Percentiles rank a stretch among this genome's conserved stretches.
Conservation (phyloP, 1,140 invertebrate species). For the Eumeta japonica region DNA sequence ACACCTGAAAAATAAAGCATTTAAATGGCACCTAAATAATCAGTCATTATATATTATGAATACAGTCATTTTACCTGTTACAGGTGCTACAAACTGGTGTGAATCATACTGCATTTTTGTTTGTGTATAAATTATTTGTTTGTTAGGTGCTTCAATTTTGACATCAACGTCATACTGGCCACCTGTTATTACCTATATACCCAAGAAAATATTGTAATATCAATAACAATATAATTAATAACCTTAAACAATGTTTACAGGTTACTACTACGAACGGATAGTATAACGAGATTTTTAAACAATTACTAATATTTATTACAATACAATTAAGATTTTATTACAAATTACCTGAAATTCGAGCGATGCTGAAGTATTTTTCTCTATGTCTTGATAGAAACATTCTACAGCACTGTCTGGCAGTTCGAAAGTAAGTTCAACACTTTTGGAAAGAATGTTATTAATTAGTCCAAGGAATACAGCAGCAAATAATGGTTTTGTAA, state of each 20-base stretch:
- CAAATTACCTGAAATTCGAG: constrained; percentile 96
- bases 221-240: too few species aligned
- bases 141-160: constrained; percentile 82
- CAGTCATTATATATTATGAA: not conserved
- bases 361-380: constrained; percentile 83
- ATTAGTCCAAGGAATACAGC: constrained; percentile 32
- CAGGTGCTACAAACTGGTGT: constrained; percentile 77
- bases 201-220: too few species aligned
- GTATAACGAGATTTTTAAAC: too few species aligned
- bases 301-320: too few species aligned
- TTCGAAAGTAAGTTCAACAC: constrained; percentile 93
- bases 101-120: constrained; percentile 94
- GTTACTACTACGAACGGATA: too few species aligned
- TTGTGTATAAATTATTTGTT: constrained; percentile 88
- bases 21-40: constrained; percentile 3
- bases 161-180: constrained; percentile 99
- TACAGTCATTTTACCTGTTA: constrained; percentile 64
- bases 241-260: too few species aligned
- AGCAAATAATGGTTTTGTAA: constrained; percentile 26
- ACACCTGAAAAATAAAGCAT: constrained; percentile 58
- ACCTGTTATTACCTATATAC: constrained; percentile 97
- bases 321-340: too few species aligned
- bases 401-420: constrained; percentile 96
- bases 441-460: constrained; percentile 39
- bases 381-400: constrained; percentile 96